Evolutionary conservation across 2,113 vertebrate genomes (phyloP), one percentile per base, ranked within the genome.

Genomic region (Propithecus coquereli): DNA sequence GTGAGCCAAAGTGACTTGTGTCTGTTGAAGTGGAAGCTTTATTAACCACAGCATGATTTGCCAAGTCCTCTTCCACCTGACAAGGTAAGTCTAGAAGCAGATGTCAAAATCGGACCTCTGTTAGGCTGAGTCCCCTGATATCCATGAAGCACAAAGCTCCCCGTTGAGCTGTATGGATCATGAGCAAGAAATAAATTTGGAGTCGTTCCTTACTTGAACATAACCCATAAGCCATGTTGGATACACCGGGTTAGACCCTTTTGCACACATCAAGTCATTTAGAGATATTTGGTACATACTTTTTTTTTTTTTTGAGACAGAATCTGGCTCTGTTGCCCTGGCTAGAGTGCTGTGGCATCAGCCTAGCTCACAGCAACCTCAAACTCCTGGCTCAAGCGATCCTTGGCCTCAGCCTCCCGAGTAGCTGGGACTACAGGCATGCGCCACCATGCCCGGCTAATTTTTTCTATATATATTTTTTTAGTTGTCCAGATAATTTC

Each of bases 41-140:
- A 45, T 86, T 71, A 89, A 79, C 20, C 37, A 59, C n/a, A 89
- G 16, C 43, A 81, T 77, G 43, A 37, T 70, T 71, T 63, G 7
- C 17, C 74, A 63, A 65, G 23, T 86, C 82, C n/a, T 82, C 50
- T 87, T 90, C 54, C 63, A 80, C 45, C 54, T 52, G 23, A 52
- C 47, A 32, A 84, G 25, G 43, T 86, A 52, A 94, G 92, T 86
- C 73, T 50, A 97, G 91, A 86, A 81, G 14, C 66, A 77, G 85
- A n/a, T 7, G 23, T 91, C 14, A 43, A 73, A 14, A 74, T 1
- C 94, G 71, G 50, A 66, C 13, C 40, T 73, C 79, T 80, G 50
- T 80, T 71, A 65, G 43, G 77, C 66, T 81, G 34, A 43, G 30
- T 61, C 9, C 18, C 27, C 17, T 2, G 4, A 37, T 92, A 17